Percentiles rank a stretch among this genome's conserved stretches.
These are phyloP conservation scores for Aspidiotus destructor DNA, from an alignment of 2,888 invertebrate species.

Conservation along the genomic window DNA sequence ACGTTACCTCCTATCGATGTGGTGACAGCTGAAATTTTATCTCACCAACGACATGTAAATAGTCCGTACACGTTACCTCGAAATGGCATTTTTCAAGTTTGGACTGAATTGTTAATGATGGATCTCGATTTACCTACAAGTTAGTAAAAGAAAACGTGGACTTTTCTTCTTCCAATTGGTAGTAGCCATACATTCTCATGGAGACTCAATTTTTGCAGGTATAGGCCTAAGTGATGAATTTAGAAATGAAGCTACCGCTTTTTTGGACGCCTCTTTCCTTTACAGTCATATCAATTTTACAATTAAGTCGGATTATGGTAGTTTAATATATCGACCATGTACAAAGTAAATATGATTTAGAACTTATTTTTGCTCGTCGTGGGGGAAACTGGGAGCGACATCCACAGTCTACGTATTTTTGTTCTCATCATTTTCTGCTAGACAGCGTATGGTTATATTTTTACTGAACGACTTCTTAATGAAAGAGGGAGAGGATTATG, in stretches of 20 bases:
- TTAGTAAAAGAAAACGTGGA: not conserved
- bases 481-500: too few species aligned
- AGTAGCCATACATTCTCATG: not conserved
- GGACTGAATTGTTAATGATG: constrained; percentile 17
- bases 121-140: constrained; percentile 16
- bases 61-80: not conserved
- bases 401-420: too few species aligned
- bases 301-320: not conserved
- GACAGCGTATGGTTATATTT: too few species aligned
- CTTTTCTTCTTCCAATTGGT: not conserved
- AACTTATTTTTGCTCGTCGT: not conserved
- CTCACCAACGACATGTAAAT: not conserved
- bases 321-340: constrained; percentile 1
- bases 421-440: too few species aligned
- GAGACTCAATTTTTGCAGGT: not conserved
- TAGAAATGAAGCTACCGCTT: constrained; percentile 18
- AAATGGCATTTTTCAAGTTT: constrained; percentile 10
- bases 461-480: too few species aligned
- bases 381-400: too few species aligned
- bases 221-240: not conserved
- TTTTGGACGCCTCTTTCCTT: constrained; percentile 19
- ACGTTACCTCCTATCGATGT: constrained; percentile 3
- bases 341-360: not conserved
- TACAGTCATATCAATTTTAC: constrained; percentile 10
- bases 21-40: not conserved